Percentiles rank a stretch among this genome's conserved stretches.
Evolutionary conservation across 2,797 vertebrate genomes (phyloP).

Genomic region (Bradypodion pumilum): DNA sequence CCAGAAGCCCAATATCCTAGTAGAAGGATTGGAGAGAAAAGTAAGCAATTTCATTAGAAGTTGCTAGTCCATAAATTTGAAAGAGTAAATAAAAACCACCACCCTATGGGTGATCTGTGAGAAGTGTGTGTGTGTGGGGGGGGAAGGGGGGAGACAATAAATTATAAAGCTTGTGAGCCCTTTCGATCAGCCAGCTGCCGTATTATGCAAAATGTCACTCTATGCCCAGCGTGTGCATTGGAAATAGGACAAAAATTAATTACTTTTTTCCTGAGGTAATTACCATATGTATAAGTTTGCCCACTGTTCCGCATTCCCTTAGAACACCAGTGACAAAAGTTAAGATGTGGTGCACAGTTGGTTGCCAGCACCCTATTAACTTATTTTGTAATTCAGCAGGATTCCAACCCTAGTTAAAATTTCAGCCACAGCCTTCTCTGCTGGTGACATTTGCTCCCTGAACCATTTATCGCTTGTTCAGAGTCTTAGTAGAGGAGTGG

Average conservation of each 20-base stretch:
- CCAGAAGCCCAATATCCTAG: background rate
- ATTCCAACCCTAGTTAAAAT: slow-evolving; percentile 19
- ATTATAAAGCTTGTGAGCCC: slow-evolving; percentile 26
- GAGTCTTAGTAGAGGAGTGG: slow-evolving; percentile 6
- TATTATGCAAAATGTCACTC: slow-evolving; percentile 47
- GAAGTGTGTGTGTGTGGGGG: too few species aligned
- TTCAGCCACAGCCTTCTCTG: slow-evolving; percentile 23
- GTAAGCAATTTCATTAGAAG: slow-evolving; percentile 15
- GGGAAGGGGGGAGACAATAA: slow-evolving; percentile 28
- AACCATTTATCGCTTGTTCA: slow-evolving; percentile 18
- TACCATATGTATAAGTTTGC: slow-evolving; percentile 45
- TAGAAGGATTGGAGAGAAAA: background rate
- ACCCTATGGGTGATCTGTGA: slow-evolving; percentile 17
- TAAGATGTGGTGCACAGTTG: background rate
- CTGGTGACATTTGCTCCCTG: background rate
- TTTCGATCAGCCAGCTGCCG: slow-evolving; percentile 28
- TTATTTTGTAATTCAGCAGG: slow-evolving; percentile 38
- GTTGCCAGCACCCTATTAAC: slow-evolving; percentile 1
- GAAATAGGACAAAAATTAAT: slow-evolving; percentile 44
- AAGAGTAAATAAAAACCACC: slow-evolving; percentile 36
- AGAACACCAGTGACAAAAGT: slow-evolving; percentile 27
- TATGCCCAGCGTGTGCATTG: slow-evolving; percentile 33
- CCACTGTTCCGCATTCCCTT: slow-evolving; percentile 20
- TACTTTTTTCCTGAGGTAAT: slow-evolving; percentile 30
- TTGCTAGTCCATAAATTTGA: slow-evolving; percentile 28